A percentile compares a stretch with the other conserved stretches of the same genome.
phyloP scores from a whole-genome alignment of 1,140 invertebrate species.

The Drosophila parabipectinata region DNA sequence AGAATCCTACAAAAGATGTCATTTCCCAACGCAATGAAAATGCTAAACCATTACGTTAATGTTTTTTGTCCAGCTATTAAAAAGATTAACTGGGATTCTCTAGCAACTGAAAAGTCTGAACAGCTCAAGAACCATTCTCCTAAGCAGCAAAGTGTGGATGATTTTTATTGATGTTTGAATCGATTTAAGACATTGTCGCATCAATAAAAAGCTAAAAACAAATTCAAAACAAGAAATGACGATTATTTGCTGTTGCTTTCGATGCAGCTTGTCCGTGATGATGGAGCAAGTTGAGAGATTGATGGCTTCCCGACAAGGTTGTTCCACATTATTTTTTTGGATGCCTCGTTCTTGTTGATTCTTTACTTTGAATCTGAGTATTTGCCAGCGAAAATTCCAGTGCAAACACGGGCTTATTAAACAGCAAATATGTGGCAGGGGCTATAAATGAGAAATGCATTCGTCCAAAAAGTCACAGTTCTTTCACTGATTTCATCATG shows the following conservation, averaged over 20 bases:
- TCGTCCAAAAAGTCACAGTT: constrained; percentile 34
- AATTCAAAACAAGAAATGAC: constrained; percentile 29
- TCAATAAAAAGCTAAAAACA: constrained; percentile 29
- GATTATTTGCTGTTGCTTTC: constrained; percentile 20
- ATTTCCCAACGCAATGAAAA: neutral
- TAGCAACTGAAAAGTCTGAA: neutral
- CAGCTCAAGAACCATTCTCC: neutral
- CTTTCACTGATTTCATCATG: constrained; percentile 45
- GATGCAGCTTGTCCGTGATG: constrained; percentile 28
- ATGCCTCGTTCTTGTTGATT: constrained; percentile 30
- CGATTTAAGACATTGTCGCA: constrained; percentile 1
- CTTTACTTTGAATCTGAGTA: constrained; percentile 21
- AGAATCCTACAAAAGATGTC: no score
- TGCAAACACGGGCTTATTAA: constrained; percentile 34
- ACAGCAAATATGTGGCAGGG: constrained; percentile 43
- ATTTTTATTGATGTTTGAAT: constrained; percentile 4
- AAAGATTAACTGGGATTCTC: neutral
- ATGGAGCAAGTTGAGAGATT: constrained; percentile 43
- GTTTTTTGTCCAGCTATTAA: constrained; percentile 1
- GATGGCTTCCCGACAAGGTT: constrained; percentile 44
- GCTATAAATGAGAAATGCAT: constrained; percentile 51
- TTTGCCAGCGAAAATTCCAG: constrained; percentile 41
- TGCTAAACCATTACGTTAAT: neutral
- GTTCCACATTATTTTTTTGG: constrained; percentile 41
- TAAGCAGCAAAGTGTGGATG: neutral